Evolutionary conservation across 2,113 vertebrate genomes (phyloP).

Genomic region (Zapornia atra): DNA sequence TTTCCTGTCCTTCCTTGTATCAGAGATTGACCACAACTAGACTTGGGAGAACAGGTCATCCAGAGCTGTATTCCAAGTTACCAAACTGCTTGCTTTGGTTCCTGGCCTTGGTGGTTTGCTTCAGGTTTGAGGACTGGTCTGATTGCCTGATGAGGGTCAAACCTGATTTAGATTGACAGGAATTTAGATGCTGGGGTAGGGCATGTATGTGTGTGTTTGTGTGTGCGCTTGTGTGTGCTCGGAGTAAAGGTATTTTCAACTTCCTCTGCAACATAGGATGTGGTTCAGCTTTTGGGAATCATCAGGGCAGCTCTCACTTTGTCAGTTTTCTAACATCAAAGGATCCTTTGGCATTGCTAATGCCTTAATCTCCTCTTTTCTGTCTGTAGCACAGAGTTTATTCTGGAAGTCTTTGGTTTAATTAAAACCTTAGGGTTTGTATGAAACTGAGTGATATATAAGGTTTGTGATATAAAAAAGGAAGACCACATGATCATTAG

Average conservation of each 20-base stretch:
- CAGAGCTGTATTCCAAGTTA: not conserved
- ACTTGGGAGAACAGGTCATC: not conserved
- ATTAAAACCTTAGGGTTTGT: constrained; percentile 48
- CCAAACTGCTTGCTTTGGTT: not conserved
- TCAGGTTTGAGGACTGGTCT: not conserved
- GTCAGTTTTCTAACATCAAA: constrained; percentile 54
- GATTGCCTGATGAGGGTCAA: not conserved
- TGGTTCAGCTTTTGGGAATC: constrained; percentile 39
- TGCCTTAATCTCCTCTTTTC: constrained; percentile 48
- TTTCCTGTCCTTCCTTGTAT: not conserved
- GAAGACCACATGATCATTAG: not conserved
- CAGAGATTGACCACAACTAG: not conserved
- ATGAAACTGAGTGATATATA: not conserved
- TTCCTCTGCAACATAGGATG: constrained; percentile 21
- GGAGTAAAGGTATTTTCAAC: constrained; percentile 15
- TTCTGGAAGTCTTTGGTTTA: constrained; percentile 18
- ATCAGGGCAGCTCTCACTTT: constrained; percentile 37
- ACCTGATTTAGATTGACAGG: not conserved
- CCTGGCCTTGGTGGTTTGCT: not conserved
- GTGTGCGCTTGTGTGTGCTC: not conserved
- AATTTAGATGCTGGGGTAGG: not conserved
- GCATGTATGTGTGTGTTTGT: too few relatives aligned
- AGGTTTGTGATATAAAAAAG: not conserved
- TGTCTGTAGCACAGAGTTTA: constrained; percentile 10
- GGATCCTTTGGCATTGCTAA: constrained; percentile 15